Percentiles rank a stretch among this genome's conserved stretches.
phyloP scores from a whole-genome alignment of 1,140 invertebrate species.

The Zaprionus ornatus region DNA sequence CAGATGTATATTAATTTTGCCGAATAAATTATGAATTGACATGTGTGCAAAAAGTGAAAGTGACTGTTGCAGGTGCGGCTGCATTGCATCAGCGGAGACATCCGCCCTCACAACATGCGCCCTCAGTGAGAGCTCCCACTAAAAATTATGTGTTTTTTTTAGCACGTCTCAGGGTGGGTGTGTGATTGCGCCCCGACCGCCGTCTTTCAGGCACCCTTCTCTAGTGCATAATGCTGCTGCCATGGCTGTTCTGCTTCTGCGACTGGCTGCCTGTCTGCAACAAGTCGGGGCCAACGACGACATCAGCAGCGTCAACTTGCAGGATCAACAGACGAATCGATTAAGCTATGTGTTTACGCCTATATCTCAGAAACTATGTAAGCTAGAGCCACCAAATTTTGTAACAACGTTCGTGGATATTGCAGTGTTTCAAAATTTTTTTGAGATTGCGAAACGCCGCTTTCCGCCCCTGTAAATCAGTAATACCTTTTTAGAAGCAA shows the following conservation, averaged over 20 bases:
- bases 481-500: too few species aligned
- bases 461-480: too few species aligned
- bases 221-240: conserved; percentile 30
- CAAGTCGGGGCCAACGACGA: conserved; percentile 48
- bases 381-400: too few species aligned
- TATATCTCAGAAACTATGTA: too few species aligned
- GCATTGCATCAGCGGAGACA: conserved; percentile 9
- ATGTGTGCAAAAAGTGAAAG: conserved; percentile 63
- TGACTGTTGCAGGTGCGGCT: conserved; percentile 41
- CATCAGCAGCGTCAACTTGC: conserved; percentile 20
- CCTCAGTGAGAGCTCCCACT: neutral
- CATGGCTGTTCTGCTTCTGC: conserved; percentile 17
- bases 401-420: too few species aligned
- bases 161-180: conserved; percentile 31
- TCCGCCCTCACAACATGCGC: neutral
- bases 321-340: too few species aligned
- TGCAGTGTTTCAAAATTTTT: too few species aligned
- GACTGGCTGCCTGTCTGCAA: conserved; percentile 48
- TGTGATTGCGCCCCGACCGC: conserved; percentile 50
- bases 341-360: too few species aligned
- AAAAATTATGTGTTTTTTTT: conserved; percentile 5
- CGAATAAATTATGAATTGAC: conserved; percentile 55
- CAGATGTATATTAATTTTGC: conserved; percentile 1
- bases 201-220: conserved; percentile 83
- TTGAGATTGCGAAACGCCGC: too few species aligned